Conservation (phyloP, 2,888 invertebrate species). For the Gryllus longicercus region DNA sequence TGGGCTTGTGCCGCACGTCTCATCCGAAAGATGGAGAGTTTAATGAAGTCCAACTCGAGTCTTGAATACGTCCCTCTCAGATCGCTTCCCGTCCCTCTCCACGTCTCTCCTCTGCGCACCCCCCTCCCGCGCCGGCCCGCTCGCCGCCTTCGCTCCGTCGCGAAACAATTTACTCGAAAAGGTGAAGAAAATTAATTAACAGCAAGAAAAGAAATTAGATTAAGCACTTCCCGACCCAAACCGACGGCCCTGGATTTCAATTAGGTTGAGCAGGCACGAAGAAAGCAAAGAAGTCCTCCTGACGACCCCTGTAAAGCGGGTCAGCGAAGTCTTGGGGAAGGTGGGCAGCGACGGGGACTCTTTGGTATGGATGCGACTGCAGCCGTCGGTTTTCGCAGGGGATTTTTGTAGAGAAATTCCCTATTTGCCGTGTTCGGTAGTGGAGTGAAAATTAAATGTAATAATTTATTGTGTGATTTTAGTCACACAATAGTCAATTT, state of each 20-base stretch:
- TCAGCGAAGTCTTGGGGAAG: not conserved
- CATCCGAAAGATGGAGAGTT: not conserved
- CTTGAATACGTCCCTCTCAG: not conserved
- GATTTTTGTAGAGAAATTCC: not conserved
- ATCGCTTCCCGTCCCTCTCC: not conserved
- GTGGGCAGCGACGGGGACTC: not conserved
- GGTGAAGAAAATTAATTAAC: slow-evolving; percentile 17
- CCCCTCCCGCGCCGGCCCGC: too few species aligned
- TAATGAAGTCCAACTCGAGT: slow-evolving; percentile 1
- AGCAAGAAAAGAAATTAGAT: slow-evolving; percentile 5
- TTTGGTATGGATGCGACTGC: not conserved
- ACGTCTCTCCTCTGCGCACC: not conserved
- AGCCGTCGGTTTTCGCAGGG: not conserved
- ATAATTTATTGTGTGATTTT: too few species aligned
- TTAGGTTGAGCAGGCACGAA: not conserved
- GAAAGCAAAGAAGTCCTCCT: not conserved
- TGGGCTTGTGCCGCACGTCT: not conserved
- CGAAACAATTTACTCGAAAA: slow-evolving; percentile 3
- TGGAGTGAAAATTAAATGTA: too few species aligned
- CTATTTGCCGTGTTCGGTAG: too few species aligned
- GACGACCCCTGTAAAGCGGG: not conserved
- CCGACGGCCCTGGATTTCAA: slow-evolving; percentile 2
- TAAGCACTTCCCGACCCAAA: not conserved
- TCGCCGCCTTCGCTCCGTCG: not conserved
- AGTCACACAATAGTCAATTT: too few species aligned